Conservation (phyloP, 2,113 vertebrate species). For the Sylvietta virens region DNA sequence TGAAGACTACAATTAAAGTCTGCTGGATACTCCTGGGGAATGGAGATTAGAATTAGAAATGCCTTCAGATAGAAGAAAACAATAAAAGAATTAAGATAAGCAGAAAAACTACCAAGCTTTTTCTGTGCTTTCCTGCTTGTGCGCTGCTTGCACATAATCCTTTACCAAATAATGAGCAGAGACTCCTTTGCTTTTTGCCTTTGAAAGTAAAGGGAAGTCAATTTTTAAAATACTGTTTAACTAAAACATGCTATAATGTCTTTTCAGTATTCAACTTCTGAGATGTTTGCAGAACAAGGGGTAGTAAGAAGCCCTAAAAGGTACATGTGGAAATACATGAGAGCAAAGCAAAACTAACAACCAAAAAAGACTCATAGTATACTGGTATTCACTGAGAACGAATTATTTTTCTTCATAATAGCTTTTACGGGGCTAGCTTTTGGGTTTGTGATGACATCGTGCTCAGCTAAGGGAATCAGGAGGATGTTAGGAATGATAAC, state of each 20-base stretch:
- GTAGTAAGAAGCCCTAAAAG: neutral
- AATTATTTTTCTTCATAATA: neutral
- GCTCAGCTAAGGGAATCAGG: neutral
- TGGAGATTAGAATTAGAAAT: neutral
- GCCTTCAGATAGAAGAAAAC: neutral
- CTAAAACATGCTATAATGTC: neutral
- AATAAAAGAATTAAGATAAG: neutral
- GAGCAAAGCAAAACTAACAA: neutral
- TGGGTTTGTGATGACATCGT: neutral
- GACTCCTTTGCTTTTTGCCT: neutral
- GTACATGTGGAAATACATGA: neutral
- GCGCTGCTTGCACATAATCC: neutral
- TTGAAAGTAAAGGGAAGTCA: neutral
- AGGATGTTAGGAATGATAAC: fast-evolving
- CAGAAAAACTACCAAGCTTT: fast-evolving
- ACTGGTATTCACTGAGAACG: neutral
- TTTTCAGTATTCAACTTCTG: neutral
- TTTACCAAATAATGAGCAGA: neutral
- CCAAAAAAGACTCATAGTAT: neutral
- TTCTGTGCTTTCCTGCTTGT: neutral
- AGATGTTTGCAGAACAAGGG: neutral
- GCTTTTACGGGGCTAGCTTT: neutral
- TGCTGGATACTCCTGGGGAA: fast-evolving
- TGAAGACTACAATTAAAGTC: neutral
- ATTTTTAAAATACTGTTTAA: neutral